Percentiles rank a stretch among this genome's conserved stretches.
These are phyloP conservation scores for Capitulum mitella DNA, from an alignment of 2,888 invertebrate species.

Conservation along the genomic window DNA sequence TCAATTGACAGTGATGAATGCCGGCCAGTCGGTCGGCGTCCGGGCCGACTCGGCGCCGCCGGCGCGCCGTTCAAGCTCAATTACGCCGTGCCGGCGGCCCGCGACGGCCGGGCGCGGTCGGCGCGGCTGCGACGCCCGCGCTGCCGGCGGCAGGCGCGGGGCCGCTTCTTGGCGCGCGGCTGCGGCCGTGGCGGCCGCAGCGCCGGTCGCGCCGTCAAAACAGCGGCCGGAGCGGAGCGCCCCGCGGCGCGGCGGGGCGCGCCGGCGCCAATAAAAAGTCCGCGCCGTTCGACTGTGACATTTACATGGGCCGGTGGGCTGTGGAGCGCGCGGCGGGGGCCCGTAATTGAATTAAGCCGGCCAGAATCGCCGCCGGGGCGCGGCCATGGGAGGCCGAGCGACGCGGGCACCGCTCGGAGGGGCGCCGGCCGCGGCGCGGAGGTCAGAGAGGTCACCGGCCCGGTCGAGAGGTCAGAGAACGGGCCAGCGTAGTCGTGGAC, in stretches of 20 bases:
- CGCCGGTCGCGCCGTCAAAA: background rate
- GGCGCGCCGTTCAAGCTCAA: background rate
- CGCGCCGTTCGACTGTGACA: background rate
- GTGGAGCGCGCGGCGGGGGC: background rate
- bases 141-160: no score
- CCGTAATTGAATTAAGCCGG: background rate
- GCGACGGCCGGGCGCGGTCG: no score
- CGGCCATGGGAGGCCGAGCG: no score
- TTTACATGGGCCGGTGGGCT: background rate
- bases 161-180: background rate
- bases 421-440: no score
- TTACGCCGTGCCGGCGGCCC: background rate
- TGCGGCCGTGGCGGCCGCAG: background rate
- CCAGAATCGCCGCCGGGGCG: background rate
- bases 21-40: background rate
- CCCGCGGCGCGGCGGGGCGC: background rate
- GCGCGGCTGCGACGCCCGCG: no score
- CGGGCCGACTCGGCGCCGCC: background rate
- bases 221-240: background rate
- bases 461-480: no score
- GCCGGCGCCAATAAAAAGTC: background rate
- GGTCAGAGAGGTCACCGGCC: no score
- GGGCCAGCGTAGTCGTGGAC: no score
- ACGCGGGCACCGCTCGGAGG: no score
- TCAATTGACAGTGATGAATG: conserved; percentile 7